Percentiles rank a stretch among this genome's conserved stretches.
Evolutionary conservation across 2,888 invertebrate species (phyloP).

Genomic region (Parnassius apollo): DNA sequence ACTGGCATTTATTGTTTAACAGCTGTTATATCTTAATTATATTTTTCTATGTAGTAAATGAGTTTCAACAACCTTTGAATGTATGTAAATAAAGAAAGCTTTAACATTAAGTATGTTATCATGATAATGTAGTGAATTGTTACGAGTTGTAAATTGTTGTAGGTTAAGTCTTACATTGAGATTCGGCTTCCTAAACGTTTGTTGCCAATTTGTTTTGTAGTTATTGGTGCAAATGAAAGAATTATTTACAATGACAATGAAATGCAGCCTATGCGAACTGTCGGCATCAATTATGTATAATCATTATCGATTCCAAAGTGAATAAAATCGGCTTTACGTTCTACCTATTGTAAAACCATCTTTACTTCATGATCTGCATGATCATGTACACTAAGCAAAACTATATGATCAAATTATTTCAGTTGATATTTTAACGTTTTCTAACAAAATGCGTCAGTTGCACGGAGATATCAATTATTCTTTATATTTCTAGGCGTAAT

Average conservation of each 20-base stretch:
- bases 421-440: slow-evolving; percentile 26
- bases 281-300: slow-evolving; percentile 27
- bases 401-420: neutral
- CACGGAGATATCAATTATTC: slow-evolving; percentile 47
- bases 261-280: slow-evolving; percentile 24
- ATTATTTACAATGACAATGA: slow-evolving; percentile 19
- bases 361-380: too few species aligned
- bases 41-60: slow-evolving; percentile 41
- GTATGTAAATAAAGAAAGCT: slow-evolving; percentile 60
- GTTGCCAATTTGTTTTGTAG: slow-evolving; percentile 43
- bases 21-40: slow-evolving; percentile 38
- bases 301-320: too few species aligned
- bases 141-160: slow-evolving; percentile 70
- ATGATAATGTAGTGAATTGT: slow-evolving; percentile 64
- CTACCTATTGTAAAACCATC: too few species aligned
- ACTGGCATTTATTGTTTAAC: slow-evolving; percentile 60
- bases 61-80: slow-evolving; percentile 36
- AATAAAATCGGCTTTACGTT: too few species aligned
- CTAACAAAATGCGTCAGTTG: slow-evolving; percentile 44
- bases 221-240: slow-evolving; percentile 8
- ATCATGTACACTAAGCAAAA: too few species aligned
- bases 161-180: slow-evolving; percentile 53
- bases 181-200: slow-evolving; percentile 57
- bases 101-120: slow-evolving; percentile 70
- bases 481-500: slow-evolving; percentile 60